Percentiles rank a stretch among this genome's conserved stretches.
Conservation (phyloP, 2,888 invertebrate species). For the Dysmachus trigonus region DNA sequence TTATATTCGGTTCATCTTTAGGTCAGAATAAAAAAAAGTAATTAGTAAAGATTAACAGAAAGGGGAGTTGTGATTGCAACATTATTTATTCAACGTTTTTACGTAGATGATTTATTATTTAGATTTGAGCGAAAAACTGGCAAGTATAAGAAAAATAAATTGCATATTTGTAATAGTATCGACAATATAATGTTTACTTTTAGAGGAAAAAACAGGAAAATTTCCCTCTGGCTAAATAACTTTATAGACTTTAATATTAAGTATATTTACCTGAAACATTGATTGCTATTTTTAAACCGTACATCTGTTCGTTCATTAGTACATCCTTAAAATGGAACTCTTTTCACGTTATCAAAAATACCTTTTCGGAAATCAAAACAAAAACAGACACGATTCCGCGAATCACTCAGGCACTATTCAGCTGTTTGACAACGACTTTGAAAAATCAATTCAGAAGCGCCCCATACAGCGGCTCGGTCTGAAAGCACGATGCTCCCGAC, state of each 20-base stretch:
- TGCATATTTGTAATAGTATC: background rate
- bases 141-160: background rate
- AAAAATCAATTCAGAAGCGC: background rate
- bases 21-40: background rate
- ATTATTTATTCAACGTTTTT: background rate
- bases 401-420: constrained; percentile 6
- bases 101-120: background rate
- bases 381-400: background rate
- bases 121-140: background rate
- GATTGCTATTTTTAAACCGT: background rate
- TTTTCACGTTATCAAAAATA: background rate
- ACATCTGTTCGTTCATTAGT: constrained; percentile 1
- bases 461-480: background rate
- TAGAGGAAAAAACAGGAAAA: background rate
- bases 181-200: background rate
- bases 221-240: background rate
- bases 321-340: background rate
- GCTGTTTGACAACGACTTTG: background rate
- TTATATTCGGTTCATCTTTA: background rate
- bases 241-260: background rate
- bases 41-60: background rate
- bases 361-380: background rate
- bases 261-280: background rate
- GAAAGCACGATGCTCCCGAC: background rate
- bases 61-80: background rate